Conservation (phyloP, 2,797 vertebrate genomes). For the Crenuchus spilurus region DNA sequence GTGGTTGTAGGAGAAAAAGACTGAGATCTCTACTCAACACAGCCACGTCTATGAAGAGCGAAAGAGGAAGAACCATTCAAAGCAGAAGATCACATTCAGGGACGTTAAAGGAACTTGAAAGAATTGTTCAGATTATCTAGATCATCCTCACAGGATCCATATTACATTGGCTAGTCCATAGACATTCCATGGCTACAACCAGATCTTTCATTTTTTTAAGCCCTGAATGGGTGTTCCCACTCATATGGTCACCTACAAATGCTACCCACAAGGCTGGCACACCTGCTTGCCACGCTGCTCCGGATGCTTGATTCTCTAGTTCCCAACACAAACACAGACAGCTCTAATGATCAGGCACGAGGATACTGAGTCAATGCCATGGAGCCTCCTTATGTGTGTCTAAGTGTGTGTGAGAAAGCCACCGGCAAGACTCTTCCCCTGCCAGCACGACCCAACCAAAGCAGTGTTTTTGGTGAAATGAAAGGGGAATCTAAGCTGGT, state of each 20-base stretch:
- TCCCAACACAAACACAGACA: conserved; percentile 60
- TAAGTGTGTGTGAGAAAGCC: conserved; percentile 30
- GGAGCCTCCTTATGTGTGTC: conserved; percentile 19
- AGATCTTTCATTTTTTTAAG: conserved; percentile 29
- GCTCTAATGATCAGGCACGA: conserved; percentile 50
- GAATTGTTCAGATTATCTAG: not conserved
- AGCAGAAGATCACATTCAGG: conserved; percentile 3
- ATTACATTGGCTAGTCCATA: not conserved
- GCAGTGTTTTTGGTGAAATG: conserved; percentile 57
- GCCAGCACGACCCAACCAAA: conserved; percentile 52
- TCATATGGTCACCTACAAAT: conserved; percentile 31
- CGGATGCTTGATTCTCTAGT: conserved; percentile 41
- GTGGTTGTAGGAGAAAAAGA: conserved; percentile 15
- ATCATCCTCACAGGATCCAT: not conserved
- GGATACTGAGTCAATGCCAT: conserved; percentile 38
- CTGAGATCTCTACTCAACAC: not conserved
- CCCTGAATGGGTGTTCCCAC: conserved; percentile 4
- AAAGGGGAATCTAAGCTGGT: conserved; percentile 54
- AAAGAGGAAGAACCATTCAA: not conserved
- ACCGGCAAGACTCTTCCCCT: conserved; percentile 24
- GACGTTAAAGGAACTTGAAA: not conserved
- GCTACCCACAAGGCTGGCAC: conserved; percentile 44
- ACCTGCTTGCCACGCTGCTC: conserved; percentile 27
- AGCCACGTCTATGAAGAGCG: conserved; percentile 36
- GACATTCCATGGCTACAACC: not conserved